phyloP scores from a whole-genome alignment of 2,888 invertebrate genomes.

The Aphodius sticticus region DNA sequence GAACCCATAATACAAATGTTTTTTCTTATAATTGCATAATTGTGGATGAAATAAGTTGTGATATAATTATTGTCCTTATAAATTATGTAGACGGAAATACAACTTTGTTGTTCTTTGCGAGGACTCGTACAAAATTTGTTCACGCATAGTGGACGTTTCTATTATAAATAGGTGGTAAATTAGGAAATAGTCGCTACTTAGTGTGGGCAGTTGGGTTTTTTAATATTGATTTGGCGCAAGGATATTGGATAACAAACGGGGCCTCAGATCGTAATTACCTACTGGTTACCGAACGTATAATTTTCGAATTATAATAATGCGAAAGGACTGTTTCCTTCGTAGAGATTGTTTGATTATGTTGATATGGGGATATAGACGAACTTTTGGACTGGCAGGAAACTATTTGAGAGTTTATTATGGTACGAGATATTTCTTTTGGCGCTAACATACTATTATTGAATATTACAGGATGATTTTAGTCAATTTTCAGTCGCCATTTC shows the following conservation, averaged over 20 bases:
- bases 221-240: not conserved
- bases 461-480: too few species aligned
- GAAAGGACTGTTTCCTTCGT: not conserved
- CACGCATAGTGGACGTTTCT: not conserved
- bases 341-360: not conserved
- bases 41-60: too few species aligned
- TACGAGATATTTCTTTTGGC: too few species aligned
- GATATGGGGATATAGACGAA: not conserved
- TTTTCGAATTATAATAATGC: not conserved
- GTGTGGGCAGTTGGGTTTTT: not conserved
- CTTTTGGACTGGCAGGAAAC: not conserved
- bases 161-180: not conserved
- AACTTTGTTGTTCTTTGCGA: not conserved
- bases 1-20: too few species aligned
- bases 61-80: too few species aligned
- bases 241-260: slow-evolving; percentile 4
- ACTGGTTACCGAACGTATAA: not conserved
- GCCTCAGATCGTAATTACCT: not conserved
- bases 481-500: too few species aligned
- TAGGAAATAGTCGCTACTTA: not conserved
- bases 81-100: too few species aligned
- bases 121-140: not conserved
- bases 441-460: too few species aligned
- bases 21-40: too few species aligned
- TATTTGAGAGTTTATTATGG: not conserved